These are phyloP conservation scores for Trachemys scripta DNA, from an alignment of 2,113 vertebrate species.

Conservation along the genomic window DNA sequence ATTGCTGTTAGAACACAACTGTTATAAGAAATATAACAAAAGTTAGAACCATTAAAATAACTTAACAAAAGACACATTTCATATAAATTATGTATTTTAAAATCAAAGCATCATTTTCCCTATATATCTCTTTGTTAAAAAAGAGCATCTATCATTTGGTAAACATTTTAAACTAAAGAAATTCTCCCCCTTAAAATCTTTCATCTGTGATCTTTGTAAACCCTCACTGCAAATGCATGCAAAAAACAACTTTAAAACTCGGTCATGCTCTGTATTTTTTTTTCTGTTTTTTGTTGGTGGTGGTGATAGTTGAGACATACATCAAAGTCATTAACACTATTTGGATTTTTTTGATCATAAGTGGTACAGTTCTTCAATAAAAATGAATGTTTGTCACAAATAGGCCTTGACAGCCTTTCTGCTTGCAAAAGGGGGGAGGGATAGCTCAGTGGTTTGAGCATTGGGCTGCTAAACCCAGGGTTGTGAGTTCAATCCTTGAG, in stretches of 20 bases:
- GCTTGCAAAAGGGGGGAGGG: not conserved
- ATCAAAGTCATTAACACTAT: not conserved
- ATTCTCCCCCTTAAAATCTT: not conserved
- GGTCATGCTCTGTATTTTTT: not conserved
- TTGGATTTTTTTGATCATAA: not conserved
- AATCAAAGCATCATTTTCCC: not conserved
- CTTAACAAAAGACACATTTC: not conserved
- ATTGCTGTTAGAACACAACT: not conserved
- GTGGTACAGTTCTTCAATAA: not conserved
- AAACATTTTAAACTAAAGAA: not conserved
- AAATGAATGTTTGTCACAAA: not conserved
- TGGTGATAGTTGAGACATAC: not conserved
- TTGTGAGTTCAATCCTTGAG: too few species aligned
- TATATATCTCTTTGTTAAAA: not conserved
- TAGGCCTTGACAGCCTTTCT: not conserved
- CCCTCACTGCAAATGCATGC: not conserved
- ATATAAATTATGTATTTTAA: slow-evolving; percentile 13
- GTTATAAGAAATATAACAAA: not conserved
- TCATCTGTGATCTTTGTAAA: not conserved
- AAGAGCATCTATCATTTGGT: not conserved
- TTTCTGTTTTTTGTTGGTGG: not conserved
- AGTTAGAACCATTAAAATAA: not conserved
- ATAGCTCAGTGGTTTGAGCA: too few species aligned
- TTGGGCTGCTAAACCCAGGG: too few species aligned
- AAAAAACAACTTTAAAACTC: not conserved